Base-by-base conservation (phyloP, 2,113 vertebrate genomes). In the Tupaia tana region DNA sequence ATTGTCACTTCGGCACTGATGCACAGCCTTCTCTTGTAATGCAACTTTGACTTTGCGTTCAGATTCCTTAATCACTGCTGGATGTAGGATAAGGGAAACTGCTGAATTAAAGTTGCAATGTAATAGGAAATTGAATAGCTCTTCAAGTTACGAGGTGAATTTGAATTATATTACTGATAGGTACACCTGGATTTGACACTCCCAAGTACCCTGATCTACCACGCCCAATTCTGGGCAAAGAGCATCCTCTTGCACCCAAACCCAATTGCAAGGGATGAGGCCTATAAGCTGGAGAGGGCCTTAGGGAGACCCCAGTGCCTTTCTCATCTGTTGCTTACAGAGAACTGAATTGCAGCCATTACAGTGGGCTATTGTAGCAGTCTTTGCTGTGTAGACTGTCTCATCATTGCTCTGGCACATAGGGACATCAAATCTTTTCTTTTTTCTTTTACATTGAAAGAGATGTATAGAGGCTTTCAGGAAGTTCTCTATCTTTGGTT, bases 1-100 rank as follows among this genome's bases (percentile, higher is more conserved):
- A 95, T 98, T 98, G 97, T 98, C 98, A 97, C 92, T 92, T 86
- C 95, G 61, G 90, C 97, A 92, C 89, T 89, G 95, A 97, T 89
- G 90, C 97, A 97, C 64, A 96, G 96, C 88, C 81, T 96, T 86
- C 16, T 34, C 89, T 97, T 71, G 1, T 95, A 97, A 91, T 95
- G 97, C 88, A 95, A 93, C 97, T 97, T 94, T 97, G 97, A 97
- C 97, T 98, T 89, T 86, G 78, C 93, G n/a, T 96, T 97, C 84
- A 75, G 92, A 92, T 95, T 97, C 90, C 86, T 96, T 97, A 93
- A 96, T 94, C 97, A 93, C 78, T 87, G 52, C 56, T 3, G 27
- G 89, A 80, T 91, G 81, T 90, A 87, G 78, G 89, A 90, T 80
- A 95, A 95, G 94, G 94, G 86, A 95, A 89, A 71, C 22, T 31